phyloP scores from a whole-genome alignment of 2,797 vertebrate species.

The Florisuga fusca region DNA sequence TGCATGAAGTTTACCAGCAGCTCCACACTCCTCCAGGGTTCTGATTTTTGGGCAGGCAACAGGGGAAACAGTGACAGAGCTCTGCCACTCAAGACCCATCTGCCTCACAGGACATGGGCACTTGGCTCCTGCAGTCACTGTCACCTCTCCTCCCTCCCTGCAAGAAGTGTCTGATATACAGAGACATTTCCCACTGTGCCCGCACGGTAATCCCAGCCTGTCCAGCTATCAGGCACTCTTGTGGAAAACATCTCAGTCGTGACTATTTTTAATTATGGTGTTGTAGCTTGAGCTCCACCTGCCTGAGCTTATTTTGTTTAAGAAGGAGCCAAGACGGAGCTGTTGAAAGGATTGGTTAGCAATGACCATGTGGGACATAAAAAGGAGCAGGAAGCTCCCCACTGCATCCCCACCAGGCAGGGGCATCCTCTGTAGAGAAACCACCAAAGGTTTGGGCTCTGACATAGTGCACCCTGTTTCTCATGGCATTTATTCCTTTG shows the following conservation, averaged over 20 bases:
- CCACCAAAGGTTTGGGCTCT: not conserved
- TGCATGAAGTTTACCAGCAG: not conserved
- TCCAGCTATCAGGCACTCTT: not conserved
- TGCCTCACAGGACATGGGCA: not conserved
- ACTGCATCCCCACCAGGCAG: not conserved
- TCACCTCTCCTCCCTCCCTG: not conserved
- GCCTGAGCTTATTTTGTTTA: not conserved
- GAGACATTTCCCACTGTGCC: not conserved
- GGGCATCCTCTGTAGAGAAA: not conserved
- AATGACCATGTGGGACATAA: not conserved
- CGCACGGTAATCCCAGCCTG: not conserved
- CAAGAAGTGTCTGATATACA: not conserved
- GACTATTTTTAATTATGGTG: not conserved
- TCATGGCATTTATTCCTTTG: not conserved
- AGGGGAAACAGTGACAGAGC: not conserved
- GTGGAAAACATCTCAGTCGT: not conserved
- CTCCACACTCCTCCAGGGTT: not conserved
- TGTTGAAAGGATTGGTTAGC: not conserved
- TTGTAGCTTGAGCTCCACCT: not conserved
- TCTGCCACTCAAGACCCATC: not conserved
- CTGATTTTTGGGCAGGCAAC: not conserved
- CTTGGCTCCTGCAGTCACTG: not conserved
- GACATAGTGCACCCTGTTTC: not conserved
- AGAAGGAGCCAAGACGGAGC: not conserved
- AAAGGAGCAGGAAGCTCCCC: not conserved